Base-by-base conservation (phyloP, 1,140 invertebrate species). In the Leptopilina boulardi region DNA sequence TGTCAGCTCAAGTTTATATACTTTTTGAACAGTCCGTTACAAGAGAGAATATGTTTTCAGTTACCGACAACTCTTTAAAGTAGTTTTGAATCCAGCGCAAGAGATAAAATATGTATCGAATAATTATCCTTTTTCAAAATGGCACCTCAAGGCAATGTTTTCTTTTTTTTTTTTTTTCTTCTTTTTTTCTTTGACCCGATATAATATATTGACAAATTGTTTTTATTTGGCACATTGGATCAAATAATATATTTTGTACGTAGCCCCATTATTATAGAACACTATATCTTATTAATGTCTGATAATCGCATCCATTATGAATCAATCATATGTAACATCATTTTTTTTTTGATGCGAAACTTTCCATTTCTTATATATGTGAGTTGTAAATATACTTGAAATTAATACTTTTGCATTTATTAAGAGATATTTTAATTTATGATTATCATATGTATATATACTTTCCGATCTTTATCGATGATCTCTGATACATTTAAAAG, bases 251-350 rank as follows among this genome's bases (percentile, higher is more conserved):
- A 66, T 30, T 30, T 66, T 15, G 30, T 30, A 11, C 26, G n/a
- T n/a, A 26, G 23, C 59, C 59, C 59, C 59, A 66, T 66, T 66
- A 66, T 66, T 66, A 66, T 66, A 26, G 30, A 66, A 30, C 59
- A 66, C 11, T 66, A 66, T 66, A 66, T 66, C 23, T 66, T 66
- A n/a, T 66, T 66, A 66, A 66, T 66, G 59, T 26, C 59, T 66
- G 59, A 66, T 66, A 66, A 66, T 66, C 59, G 59, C 26, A 66
- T 66, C 59, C 11, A 66, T 66, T 34, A 23, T 15, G 11, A 66
- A 66, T 66, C 59, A 30, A 66, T 66, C 59, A 30, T 66, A 44
- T 44, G 34, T 8, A 66, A 13, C 11, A 30, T 30, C 59, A 30
- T 30, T n/a, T 66, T 66, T 66, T 3, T 66, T 66, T 6, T 38